Evolutionary conservation across 2,797 vertebrate species (phyloP).

Genomic region (Petrocephalus schoutedeni): DNA sequence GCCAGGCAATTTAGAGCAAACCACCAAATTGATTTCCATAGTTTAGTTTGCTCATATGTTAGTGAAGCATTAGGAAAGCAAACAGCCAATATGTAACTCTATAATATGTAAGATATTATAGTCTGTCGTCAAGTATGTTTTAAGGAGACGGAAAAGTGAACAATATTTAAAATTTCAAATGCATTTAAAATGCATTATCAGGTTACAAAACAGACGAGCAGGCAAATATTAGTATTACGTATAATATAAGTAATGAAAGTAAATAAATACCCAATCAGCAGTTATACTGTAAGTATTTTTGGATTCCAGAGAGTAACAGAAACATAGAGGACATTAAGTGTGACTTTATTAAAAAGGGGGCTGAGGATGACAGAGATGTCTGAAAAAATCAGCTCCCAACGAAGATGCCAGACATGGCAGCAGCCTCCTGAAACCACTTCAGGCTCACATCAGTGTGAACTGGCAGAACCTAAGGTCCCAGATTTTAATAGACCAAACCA

Average conservation of each 20-base stretch:
- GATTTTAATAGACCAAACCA: background rate
- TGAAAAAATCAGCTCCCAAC: background rate
- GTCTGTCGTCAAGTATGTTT: background rate
- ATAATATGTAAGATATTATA: background rate
- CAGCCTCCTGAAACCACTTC: background rate
- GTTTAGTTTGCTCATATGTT: constrained; percentile 20
- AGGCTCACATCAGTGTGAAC: background rate
- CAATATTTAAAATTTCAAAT: background rate
- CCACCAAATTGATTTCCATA: constrained; percentile 20
- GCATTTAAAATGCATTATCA: background rate
- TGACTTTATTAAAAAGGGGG: background rate
- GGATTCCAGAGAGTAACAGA: background rate
- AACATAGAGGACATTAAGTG: background rate
- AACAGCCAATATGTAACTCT: constrained; percentile 1
- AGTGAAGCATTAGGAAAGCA: constrained; percentile 15
- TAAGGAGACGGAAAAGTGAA: background rate
- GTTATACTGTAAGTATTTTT: background rate
- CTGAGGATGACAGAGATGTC: background rate
- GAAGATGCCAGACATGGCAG: background rate
- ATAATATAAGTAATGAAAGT: no score
- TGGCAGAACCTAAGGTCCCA: background rate
- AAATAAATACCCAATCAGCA: background rate
- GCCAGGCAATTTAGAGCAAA: constrained; percentile 16
- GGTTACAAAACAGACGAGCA: background rate
- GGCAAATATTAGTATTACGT: background rate